A percentile compares a stretch with the other conserved stretches of the same genome.
Evolutionary conservation across 2,888 invertebrate genomes (phyloP).

Genomic region (Dasysyrphus tricinctus): DNA sequence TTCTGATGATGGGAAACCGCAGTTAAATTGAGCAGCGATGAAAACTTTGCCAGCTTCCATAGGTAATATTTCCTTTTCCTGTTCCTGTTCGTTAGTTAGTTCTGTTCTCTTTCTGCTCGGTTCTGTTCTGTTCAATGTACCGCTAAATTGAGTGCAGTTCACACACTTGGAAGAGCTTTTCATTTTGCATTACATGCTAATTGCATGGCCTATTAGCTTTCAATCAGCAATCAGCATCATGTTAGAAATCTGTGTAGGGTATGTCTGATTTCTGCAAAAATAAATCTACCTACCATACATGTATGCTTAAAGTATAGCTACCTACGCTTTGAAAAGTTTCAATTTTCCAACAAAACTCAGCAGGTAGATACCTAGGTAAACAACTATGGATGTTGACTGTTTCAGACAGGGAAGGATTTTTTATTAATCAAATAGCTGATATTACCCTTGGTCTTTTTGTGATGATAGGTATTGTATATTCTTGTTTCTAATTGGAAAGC

Average conservation of each 20-base stretch:
- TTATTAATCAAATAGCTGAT: too few relatives aligned
- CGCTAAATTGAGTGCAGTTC: constrained; percentile 64
- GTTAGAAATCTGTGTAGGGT: neutral
- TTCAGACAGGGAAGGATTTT: too few relatives aligned
- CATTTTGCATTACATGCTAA: constrained; percentile 64
- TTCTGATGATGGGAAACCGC: constrained; percentile 49
- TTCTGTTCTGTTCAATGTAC: constrained; percentile 41
- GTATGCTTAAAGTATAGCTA: too few relatives aligned
- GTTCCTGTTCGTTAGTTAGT: constrained; percentile 16
- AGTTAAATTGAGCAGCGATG: constrained; percentile 66
- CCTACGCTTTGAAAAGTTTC: neutral
- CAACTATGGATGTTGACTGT: too few relatives aligned
- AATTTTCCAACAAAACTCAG: neutral
- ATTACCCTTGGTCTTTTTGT: too few relatives aligned
- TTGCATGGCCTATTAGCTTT: constrained; percentile 63
- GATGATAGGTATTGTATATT: too few relatives aligned
- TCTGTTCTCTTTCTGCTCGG: constrained; percentile 1
- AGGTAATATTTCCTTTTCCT: constrained; percentile 33
- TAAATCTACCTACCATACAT: neutral
- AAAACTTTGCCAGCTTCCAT: constrained; percentile 43
- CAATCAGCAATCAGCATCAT: constrained; percentile 52
- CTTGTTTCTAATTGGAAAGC: too few relatives aligned
- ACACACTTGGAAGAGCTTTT: constrained; percentile 52
- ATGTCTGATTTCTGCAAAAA: neutral
- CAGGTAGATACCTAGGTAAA: too few relatives aligned